These are phyloP conservation scores for Ectemnius lituratus DNA, from an alignment of 2,888 invertebrate genomes.

Conservation along the genomic window DNA sequence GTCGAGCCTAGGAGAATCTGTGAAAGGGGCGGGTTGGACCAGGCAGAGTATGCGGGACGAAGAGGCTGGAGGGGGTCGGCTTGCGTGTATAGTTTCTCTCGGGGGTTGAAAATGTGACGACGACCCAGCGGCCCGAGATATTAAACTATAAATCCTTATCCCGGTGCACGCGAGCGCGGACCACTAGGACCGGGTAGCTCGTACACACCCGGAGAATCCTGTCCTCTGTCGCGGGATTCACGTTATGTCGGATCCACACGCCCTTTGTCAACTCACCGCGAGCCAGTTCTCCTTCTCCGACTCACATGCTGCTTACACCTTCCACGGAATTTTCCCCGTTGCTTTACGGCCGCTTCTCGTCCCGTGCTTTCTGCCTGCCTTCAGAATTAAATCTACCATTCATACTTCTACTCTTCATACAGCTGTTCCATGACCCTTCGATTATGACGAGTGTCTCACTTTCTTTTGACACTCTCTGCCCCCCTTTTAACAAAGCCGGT, in stretches of 20 bases:
- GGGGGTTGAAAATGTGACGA: constrained; percentile 71
- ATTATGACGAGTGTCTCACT: no score
- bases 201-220: constrained; percentile 54
- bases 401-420: no score
- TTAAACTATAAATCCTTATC: constrained; percentile 78
- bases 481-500: no score
- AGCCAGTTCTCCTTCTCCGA: constrained; percentile 13
- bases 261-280: constrained; percentile 42
- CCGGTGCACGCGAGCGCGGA: constrained; percentile 71
- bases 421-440: no score
- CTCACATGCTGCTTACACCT: not conserved
- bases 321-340: constrained; percentile 10
- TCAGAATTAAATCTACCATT: no score
- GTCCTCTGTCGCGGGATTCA: constrained; percentile 49
- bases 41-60: constrained; percentile 10
- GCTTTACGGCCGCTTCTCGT: not conserved
- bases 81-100: constrained; percentile 64
- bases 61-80: constrained; percentile 24
- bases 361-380: no score
- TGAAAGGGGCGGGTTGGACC: constrained; percentile 48
- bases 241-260: constrained; percentile 28
- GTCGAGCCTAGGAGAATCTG: constrained; percentile 44
- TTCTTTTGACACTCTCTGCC: no score
- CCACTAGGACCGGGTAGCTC: constrained; percentile 49
- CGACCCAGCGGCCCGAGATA: constrained; percentile 73